Evolutionary conservation across 1,140 invertebrate genomes (phyloP), one percentile per base, ranked within the genome.

Genomic region (Drosophila setifemur): DNA sequence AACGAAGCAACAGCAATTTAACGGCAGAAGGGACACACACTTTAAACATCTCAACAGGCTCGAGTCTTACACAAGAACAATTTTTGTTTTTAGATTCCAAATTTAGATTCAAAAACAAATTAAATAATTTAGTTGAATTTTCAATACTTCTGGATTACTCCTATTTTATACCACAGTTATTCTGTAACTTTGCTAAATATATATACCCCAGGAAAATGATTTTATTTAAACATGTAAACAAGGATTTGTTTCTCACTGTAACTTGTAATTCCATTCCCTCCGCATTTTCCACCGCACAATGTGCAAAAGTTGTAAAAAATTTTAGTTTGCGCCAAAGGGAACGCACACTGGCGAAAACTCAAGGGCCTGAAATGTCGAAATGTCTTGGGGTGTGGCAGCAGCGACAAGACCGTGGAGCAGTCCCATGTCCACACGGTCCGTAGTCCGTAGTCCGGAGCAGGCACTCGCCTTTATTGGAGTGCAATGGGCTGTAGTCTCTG

Each of bases 291-390:
- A 16, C 9, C 9, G 47, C 43, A 57, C 68, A 77, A 53, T 81
- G 52, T 67, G 73, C 67, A 54, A 72, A 82, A 79, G 68, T 83
- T 78, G 60, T 72, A 39, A 57, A 81, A 61, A 68, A 77, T 61
- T 25, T 68, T 73, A 64, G 71, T 71, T 58, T 71, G 31, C 28
- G 45, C 58, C 49, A 50, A 69, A 49, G 55, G 45, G 31, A 37
- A 40, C 31, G 52, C 44, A 28, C 28, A 23, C 31, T 31, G 12
- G 16, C 14, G 3, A 29, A 18, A 19, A 47, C 12, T 37, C 48
- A 16, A 69, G 64, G 26, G 16, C 39, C 66, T n/a, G n/a, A n/a
- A n/a, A n/a, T 69, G 66, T 69, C 52, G 53, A 76, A 83, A 82
- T 68, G 67, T 77, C 73, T 77, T 53, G 63, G 58, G 73, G 55